These are phyloP conservation scores for Eulemur coronatus DNA, from an alignment of 2,797 vertebrate species.

Conservation along the genomic window DNA sequence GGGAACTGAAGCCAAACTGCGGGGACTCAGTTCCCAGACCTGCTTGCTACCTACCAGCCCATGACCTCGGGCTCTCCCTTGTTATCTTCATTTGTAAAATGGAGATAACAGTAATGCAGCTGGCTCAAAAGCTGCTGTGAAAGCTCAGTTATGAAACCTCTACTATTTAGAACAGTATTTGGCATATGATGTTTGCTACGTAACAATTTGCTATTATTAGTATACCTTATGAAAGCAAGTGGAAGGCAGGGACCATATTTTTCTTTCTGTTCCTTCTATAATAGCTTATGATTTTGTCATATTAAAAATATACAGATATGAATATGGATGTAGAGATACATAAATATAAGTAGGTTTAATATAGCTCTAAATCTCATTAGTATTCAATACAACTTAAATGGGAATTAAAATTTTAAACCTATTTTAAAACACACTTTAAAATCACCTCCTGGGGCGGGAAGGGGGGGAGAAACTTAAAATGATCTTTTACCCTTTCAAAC, in stretches of 20 bases:
- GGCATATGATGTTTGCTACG: background rate
- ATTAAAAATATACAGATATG: background rate
- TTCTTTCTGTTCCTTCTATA: background rate
- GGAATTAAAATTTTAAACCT: conserved; percentile 14
- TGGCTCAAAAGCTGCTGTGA: background rate
- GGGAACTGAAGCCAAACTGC: background rate
- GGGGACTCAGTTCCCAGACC: background rate
- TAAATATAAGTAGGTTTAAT: background rate
- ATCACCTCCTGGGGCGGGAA: background rate
- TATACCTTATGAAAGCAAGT: background rate
- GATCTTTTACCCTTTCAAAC: conserved; percentile 41
- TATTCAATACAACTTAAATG: background rate
- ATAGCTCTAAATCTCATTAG: background rate
- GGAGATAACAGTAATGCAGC: background rate
- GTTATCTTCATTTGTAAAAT: background rate
- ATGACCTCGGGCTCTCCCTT: background rate
- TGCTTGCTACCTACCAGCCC: background rate
- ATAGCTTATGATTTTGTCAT: background rate
- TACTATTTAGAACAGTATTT: background rate
- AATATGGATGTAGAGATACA: background rate
- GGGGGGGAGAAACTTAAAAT: background rate
- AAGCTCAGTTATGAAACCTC: background rate
- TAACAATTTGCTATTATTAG: background rate
- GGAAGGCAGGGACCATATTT: background rate
- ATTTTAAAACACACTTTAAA: conserved; percentile 37